Conservation (phyloP, 2,113 vertebrate species). For the Indri indri region DNA sequence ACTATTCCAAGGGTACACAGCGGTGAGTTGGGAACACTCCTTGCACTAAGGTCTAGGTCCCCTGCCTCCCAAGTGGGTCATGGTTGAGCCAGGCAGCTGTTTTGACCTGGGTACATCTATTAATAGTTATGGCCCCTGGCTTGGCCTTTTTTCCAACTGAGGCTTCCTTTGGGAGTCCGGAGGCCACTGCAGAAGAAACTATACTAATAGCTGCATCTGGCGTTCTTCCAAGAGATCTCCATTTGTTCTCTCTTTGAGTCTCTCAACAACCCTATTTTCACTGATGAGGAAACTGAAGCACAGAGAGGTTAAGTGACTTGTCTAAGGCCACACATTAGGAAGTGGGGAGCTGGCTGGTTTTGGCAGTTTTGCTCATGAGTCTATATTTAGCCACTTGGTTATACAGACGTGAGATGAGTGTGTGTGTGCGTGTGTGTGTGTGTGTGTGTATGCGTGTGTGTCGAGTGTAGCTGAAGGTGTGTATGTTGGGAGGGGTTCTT, state of each 20-base stretch:
- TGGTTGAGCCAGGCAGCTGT: background rate
- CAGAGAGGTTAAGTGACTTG: background rate
- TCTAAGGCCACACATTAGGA: background rate
- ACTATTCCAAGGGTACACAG: background rate
- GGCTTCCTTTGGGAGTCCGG: background rate
- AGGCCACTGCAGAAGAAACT: background rate
- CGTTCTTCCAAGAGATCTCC: background rate
- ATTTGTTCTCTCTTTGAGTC: background rate
- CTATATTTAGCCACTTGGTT: conserved; percentile 1
- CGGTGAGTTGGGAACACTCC: background rate
- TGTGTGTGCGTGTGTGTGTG: background rate
- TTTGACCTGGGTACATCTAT: background rate
- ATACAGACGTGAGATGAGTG: background rate
- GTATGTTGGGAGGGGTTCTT: background rate
- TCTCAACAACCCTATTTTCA: background rate
- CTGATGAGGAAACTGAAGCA: conserved; percentile 18
- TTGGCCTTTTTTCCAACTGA: background rate
- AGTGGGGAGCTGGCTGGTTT: background rate
- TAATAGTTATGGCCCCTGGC: background rate
- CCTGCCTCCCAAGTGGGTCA: background rate
- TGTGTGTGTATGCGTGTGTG: background rate
- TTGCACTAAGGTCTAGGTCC: background rate
- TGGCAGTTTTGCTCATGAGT: background rate
- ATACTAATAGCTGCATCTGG: background rate
- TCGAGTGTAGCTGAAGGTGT: background rate